Base-by-base conservation (phyloP, 2,797 vertebrate species). In the Onychomys leucogaster region DNA sequence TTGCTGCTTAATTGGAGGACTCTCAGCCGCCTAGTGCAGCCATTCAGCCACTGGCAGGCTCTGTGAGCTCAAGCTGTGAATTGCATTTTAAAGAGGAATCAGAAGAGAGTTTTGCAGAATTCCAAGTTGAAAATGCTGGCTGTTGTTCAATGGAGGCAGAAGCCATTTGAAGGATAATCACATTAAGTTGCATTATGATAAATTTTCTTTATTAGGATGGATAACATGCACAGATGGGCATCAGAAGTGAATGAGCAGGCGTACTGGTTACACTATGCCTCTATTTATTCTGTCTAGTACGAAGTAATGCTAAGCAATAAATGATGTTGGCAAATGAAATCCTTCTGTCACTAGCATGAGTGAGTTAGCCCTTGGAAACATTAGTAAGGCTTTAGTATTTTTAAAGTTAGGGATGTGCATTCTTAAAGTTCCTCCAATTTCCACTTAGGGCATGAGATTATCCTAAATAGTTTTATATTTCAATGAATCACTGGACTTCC, bases 1-100 rank as follows among this genome's bases (percentile, higher is more conserved):
- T 98, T 81, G 94, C 98, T 97, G 97, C 98, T 98, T 98, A 98
- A 98, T 98, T 98, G 98, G 98, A 98, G 98, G 98, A 94, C 98
- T 98, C 97, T 98, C 98, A 98, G 90, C 98, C 96, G 86, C 98
- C 98, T 96, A 86, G 97, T 92, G 97, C 95, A 97, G 98, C 94
- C 94, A 97, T 97, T 98, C 97, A 95, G 96, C 96, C 63, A 71
- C 95, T 97, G 98, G 97, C 95, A 96, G 94, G 94, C 98, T 98
- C 96, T 91, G 96, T 98, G 96, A 97, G 95, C 94, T 98, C 98
- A 98, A 97, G 93, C 98, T 98, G 97, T 98, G 97, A 99, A 97
- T 77, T 98, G 94, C 91, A 97, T 98, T 97, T 98, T 97, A 98
- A 98, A 98, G 65, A 97, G 97, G 91, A 96, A 94, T 91, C 81